These are phyloP conservation scores for Drosophila bipectinata DNA, from an alignment of 1,140 invertebrate genomes.

Conservation along the genomic window DNA sequence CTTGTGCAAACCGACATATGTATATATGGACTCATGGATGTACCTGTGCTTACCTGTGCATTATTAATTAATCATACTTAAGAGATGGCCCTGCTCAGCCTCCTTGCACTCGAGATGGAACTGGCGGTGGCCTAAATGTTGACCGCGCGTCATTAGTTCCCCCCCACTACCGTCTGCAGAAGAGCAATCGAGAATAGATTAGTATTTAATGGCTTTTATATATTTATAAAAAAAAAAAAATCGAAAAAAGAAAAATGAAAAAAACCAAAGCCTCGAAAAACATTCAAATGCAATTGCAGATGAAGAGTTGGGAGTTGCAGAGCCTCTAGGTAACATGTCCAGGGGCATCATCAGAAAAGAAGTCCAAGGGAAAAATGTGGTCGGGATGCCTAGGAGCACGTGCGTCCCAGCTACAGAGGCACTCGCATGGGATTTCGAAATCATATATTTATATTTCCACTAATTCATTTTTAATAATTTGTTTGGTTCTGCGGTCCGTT, in stretches of 20 bases:
- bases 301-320: conserved; percentile 19
- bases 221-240: conserved; percentile 56
- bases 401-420: conserved; percentile 31
- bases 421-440: conserved; percentile 66
- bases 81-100: conserved; percentile 31
- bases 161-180: conserved; percentile 21
- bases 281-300: conserved; percentile 71
- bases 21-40: background rate
- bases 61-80: conserved; percentile 60
- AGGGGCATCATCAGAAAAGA: conserved; percentile 55
- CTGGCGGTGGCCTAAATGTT: conserved; percentile 51
- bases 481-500: conserved; percentile 72
- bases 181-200: conserved; percentile 83
- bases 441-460: conserved; percentile 82
- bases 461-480: conserved; percentile 84
- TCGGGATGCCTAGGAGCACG: conserved; percentile 50
- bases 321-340: conserved; percentile 30
- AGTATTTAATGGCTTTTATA: conserved; percentile 83
- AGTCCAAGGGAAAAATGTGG: conserved; percentile 20
- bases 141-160: conserved; percentile 64
- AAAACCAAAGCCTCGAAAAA: conserved; percentile 49
- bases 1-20: conserved; percentile 2
- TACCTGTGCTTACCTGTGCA: conserved; percentile 42
- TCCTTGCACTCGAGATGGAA: conserved; percentile 31
- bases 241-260: conserved; percentile 4